Conservation (phyloP, 2,888 invertebrate genomes). For the Darwinula stevensoni region DNA sequence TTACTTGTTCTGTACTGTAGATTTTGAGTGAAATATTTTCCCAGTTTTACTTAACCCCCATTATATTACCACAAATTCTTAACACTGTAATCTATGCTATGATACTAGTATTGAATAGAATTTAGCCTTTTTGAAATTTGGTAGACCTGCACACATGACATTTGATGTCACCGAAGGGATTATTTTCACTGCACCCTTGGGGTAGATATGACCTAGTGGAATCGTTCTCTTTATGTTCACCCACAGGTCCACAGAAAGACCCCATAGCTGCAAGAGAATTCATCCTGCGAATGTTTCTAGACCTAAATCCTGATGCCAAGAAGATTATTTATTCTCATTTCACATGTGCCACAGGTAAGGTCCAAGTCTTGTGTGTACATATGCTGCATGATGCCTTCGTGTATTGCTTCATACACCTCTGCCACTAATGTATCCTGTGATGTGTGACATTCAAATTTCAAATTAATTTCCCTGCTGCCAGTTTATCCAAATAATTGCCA, state of each 20-base stretch:
- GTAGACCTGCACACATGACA: too few species aligned
- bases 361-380: not conserved
- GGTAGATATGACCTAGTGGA: too few species aligned
- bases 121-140: too few species aligned
- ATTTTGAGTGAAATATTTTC: too few species aligned
- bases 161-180: too few species aligned
- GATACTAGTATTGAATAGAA: too few species aligned
- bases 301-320: constrained; percentile 98
- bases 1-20: constrained; percentile 93
- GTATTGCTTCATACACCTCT: constrained; percentile 6
- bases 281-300: constrained; percentile 99
- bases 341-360: constrained; percentile 97
- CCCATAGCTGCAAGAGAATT: constrained; percentile 97
- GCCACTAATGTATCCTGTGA: constrained; percentile 5
- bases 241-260: constrained; percentile 72
- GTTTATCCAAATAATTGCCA: too few species aligned
- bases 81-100: not conserved
- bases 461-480: too few species aligned
- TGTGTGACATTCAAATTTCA: too few species aligned
- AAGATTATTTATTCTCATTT: constrained; percentile 99
- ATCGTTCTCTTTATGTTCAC: not conserved
- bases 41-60: too few species aligned
- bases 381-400: constrained; percentile 3
- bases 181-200: too few species aligned
- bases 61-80: too few species aligned